Conservation (phyloP, 2,888 invertebrate genomes). For the Pecten maximus region DNA sequence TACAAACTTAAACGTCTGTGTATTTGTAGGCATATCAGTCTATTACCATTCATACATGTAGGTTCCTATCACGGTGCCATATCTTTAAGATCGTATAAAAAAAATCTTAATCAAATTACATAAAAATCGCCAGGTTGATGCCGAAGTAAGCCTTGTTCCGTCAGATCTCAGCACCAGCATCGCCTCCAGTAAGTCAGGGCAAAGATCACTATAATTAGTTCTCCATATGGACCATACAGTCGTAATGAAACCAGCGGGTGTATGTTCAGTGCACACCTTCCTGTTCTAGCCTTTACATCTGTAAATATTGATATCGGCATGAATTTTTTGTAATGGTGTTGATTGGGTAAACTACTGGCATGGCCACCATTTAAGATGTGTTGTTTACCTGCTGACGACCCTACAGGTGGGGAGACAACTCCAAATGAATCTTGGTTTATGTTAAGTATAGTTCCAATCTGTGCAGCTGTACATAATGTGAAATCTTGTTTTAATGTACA, state of each 20-base stretch:
- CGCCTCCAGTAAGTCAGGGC: not conserved
- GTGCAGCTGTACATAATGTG: not conserved
- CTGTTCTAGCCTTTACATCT: not conserved
- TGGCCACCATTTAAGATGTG: not conserved
- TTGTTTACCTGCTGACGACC: not conserved
- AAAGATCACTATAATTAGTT: not conserved
- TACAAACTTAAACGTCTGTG: not conserved
- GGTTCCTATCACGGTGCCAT: not conserved
- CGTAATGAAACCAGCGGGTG: not conserved
- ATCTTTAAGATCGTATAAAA: not conserved
- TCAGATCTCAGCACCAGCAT: not conserved
- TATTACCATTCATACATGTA: not conserved
- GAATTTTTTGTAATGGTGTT: not conserved
- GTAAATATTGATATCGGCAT: not conserved
- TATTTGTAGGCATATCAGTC: not conserved
- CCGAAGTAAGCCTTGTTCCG: not conserved
- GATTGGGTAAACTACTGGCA: not conserved
- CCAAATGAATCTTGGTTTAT: not conserved
- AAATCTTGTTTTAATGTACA: not conserved
- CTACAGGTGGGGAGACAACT: not conserved
- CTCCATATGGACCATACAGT: not conserved
- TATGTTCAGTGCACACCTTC: not conserved
- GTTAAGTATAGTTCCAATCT: not conserved
- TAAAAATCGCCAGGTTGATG: slow-evolving; percentile 13
- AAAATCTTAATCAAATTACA: slow-evolving; percentile 7